Base-by-base conservation (phyloP, 2,797 vertebrate genomes). In the Merluccius polli region DNA sequence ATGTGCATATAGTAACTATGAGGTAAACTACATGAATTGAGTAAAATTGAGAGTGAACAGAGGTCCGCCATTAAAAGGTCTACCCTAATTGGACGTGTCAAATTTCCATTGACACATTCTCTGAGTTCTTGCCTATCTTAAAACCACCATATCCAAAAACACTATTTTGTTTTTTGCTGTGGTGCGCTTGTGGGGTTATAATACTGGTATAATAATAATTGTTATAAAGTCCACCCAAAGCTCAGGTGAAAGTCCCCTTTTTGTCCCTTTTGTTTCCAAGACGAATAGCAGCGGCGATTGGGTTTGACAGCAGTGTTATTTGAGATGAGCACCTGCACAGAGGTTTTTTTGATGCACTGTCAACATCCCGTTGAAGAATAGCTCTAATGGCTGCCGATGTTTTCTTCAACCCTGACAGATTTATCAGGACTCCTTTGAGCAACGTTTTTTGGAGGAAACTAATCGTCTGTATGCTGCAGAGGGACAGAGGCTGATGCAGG, bases 381-480 rank as follows among this genome's bases (percentile, higher is more conserved):
- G 35, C 72, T 84, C 82, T 84, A 83, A 84, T 88, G 78, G 86
- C 84, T 12, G 79, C 70, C 29, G 32, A 27, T 82, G 73, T 81
- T 87, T 13, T 81, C 31, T 78, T 38, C 21, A 18, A 48, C 71
- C 29, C 38, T 75, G 73, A 80, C 88, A 99, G 98, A 99, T 99
- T 91, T 99, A 99, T 92, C 98, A 99, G 89, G 98, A 99, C 90
- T 99, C 97, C 79, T 99, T 99, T 73, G 98, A 99, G 86, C 96
- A 98, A 35, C 93, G 96, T 81, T 99, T 99, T 93, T 90, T 99
- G 91, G 97, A 98, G 93, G 98, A 99, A 94, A 99, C 97, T 10
- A 99, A 98, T 89, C 94, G 96, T 0, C 92, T 99, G 48, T 99
- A 98, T 16, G 96, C 98, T 81, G 96, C 98, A 75, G 98, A 99